These are phyloP conservation scores for Hippocampus mohnikei DNA, from an alignment of 2,113 vertebrate genomes.

Conservation along the genomic window DNA sequence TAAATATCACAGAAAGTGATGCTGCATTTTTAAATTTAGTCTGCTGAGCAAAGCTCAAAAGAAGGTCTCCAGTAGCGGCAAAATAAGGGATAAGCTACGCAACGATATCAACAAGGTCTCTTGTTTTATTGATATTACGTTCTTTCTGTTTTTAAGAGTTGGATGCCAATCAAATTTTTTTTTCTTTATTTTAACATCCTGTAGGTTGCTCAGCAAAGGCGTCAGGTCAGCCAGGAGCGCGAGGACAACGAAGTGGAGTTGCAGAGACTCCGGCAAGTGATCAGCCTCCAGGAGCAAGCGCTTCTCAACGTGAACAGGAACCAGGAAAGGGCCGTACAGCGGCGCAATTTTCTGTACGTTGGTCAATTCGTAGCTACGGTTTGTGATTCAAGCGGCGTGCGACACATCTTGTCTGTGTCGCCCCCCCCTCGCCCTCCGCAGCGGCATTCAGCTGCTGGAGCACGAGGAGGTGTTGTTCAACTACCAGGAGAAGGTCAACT, in stretches of 20 bases:
- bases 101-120: slow-evolving; percentile 68
- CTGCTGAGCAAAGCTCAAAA: slow-evolving; percentile 60
- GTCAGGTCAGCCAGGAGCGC: slow-evolving; percentile 73
- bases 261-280: slow-evolving; percentile 67
- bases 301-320: slow-evolving; percentile 72
- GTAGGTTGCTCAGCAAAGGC: slow-evolving; percentile 55
- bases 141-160: background rate
- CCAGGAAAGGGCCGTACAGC: slow-evolving; percentile 70
- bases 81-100: slow-evolving; percentile 70
- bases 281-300: slow-evolving; percentile 71
- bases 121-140: background rate
- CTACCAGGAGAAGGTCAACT: slow-evolving; percentile 80
- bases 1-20: background rate
- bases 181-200: background rate
- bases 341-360: slow-evolving; percentile 75
- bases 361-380: background rate
- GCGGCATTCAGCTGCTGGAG: slow-evolving; percentile 81
- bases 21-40: slow-evolving; percentile 53
- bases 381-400: background rate
- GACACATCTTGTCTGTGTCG: background rate
- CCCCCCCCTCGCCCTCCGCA: slow-evolving; percentile 40
- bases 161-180: background rate
- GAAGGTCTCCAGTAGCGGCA: slow-evolving; percentile 75
- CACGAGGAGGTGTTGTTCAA: slow-evolving; percentile 83
- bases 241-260: slow-evolving; percentile 71